phyloP scores from a whole-genome alignment of 1,140 invertebrate genomes.

The Scaptomyza montana region DNA sequence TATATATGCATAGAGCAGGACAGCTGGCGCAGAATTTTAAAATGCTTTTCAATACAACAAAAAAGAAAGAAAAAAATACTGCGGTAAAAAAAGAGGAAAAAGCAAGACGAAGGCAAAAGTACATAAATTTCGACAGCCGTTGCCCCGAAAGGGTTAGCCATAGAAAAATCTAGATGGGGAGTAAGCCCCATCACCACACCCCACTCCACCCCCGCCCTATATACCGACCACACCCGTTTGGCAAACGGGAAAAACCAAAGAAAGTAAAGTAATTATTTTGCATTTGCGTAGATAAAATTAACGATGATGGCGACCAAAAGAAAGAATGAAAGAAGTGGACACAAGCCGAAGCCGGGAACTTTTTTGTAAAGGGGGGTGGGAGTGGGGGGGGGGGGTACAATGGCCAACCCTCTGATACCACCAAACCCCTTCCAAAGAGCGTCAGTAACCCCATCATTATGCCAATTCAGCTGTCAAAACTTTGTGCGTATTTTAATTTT shows the following conservation, averaged over 20 bases:
- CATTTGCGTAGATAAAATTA: conserved; percentile 82
- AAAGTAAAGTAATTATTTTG: conserved; percentile 82
- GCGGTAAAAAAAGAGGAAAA: conserved; percentile 40
- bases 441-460: conserved; percentile 79
- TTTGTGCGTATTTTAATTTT: conserved; percentile 81
- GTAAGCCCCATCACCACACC: too few relatives aligned
- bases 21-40: conserved; percentile 76
- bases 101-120: conserved; percentile 65
- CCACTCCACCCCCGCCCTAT: neutral
- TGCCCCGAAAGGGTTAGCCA: conserved; percentile 42
- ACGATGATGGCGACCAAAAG: conserved; percentile 61
- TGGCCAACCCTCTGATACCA: conserved; percentile 18
- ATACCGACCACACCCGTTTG: neutral
- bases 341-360: neutral
- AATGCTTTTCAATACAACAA: conserved; percentile 71
- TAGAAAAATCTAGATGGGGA: neutral
- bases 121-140: conserved; percentile 75
- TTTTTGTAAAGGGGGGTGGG: neutral
- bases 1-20: conserved; percentile 42
- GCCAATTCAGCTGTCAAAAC: conserved; percentile 81
- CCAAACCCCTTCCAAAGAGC: conserved; percentile 3
- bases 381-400: conserved; percentile 53
- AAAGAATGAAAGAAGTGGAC: conserved; percentile 10
- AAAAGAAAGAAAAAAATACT: conserved; percentile 14
- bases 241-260: conserved; percentile 62